These are phyloP conservation scores for Eclectus roratus DNA, from an alignment of 2,113 vertebrate genomes.

Conservation along the genomic window DNA sequence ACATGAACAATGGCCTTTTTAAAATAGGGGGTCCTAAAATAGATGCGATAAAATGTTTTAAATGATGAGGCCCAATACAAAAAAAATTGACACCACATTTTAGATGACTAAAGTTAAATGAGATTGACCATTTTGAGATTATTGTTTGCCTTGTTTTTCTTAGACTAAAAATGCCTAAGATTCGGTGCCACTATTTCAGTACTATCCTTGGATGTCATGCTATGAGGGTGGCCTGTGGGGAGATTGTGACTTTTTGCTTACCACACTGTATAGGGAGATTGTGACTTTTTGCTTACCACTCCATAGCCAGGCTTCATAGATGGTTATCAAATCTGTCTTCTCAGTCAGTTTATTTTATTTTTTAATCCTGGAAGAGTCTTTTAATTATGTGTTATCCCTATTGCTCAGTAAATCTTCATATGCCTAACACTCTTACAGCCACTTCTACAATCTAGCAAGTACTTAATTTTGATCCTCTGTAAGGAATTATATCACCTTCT, in stretches of 20 bases:
- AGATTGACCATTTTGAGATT: background rate
- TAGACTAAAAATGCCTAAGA: background rate
- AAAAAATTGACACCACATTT: background rate
- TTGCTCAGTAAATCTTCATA: slow-evolving; percentile 6
- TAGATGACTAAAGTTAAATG: background rate
- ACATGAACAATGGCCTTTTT: background rate
- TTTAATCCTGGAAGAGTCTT: background rate
- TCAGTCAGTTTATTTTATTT: background rate
- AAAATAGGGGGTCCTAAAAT: background rate
- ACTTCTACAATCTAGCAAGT: background rate
- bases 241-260: slow-evolving; percentile 1
- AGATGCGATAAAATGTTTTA: background rate
- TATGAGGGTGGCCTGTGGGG: background rate
- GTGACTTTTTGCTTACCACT: background rate
- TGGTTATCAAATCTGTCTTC: background rate
- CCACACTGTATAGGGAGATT: background rate
- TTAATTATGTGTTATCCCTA: slow-evolving; percentile 18
- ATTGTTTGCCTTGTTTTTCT: background rate
- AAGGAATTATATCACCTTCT: background rate
- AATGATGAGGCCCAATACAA: background rate
- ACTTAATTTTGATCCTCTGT: background rate
- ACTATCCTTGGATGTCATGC: background rate
- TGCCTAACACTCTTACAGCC: background rate
- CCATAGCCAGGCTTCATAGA: background rate
- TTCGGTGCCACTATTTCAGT: background rate